Base-by-base conservation (phyloP, 1,140 invertebrate species). In the Rhizoglyphus robini region DNA sequence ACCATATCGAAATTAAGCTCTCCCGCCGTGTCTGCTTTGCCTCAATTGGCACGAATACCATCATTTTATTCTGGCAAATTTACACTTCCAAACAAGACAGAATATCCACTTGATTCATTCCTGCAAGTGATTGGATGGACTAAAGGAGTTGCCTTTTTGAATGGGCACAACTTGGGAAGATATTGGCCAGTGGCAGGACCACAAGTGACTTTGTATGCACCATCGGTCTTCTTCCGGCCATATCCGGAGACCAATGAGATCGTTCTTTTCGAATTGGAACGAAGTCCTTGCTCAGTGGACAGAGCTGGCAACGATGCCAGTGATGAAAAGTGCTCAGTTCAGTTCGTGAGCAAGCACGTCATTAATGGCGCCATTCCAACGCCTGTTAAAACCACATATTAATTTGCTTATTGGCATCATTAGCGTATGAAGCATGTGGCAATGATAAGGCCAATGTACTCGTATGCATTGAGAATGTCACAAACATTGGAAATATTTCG, bases 121-220 rank as follows among this genome's bases (percentile, higher is more conserved):
- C 72, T 87, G 0, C 80, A 83, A 71, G 74, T 83, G 8, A 78
- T 76, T 34, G 81, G 81, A 36, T 87, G 84, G 84, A 79, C 78
- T 62, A 87, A 87, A 80, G 87, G 86, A 23, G 76, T 84, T 23
- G 81, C 82, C 25, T 87, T 82, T 75, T 73, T 89, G 1, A 90
- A 89, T 72, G 82, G 80, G 1, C 75, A 82, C 68, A 86, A 87
- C 73, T 74, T 89, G 34, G 87, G 87, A 1, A 78, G 86, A 41
- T 89, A 88, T 74, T 90, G 87, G 87, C 84, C 86, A 0, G 69
- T 76, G 2, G 79, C 79, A 11, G 86, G 87, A 5, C 86, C 87
- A 3, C 87, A 90, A 75, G 74, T 85, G 0, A 88, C 86, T 0
- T 71, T 90, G 1, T 89, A 87, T 70, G 77, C 87, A 11, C 87